phyloP scores from a whole-genome alignment of 2,113 vertebrate species.

The Lepisosteus osseus region DNA sequence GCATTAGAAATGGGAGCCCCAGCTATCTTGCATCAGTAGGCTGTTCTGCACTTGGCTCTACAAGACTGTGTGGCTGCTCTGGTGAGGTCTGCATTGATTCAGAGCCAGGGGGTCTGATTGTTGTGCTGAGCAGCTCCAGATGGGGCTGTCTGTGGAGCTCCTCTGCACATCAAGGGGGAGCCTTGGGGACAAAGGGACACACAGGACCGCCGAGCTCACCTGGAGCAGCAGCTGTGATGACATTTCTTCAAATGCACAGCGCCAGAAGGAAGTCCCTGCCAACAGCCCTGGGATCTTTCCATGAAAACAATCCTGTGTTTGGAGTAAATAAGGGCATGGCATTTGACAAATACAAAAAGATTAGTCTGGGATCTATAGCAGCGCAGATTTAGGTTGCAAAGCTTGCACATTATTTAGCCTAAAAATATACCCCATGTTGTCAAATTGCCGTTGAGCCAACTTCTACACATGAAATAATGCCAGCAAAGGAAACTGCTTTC shows the following conservation, averaged over 20 bases:
- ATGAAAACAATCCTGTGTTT: no score
- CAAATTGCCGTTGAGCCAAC: no score
- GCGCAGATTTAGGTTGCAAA: no score
- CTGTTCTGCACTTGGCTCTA: slow-evolving; percentile 9
- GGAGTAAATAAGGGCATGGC: no score
- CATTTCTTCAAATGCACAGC: background rate
- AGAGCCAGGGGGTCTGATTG: slow-evolving; percentile 53
- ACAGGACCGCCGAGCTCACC: background rate
- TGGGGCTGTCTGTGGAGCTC: slow-evolving; percentile 65
- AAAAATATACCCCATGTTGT: no score
- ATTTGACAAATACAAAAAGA: no score
- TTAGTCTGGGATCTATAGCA: no score
- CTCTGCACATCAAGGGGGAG: slow-evolving; percentile 31
- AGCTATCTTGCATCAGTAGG: background rate
- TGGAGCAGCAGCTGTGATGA: background rate
- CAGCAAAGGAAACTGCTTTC: no score
- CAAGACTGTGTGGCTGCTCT: slow-evolving; percentile 8
- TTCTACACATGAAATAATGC: no score
- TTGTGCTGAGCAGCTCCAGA: slow-evolving; percentile 72
- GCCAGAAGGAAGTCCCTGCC: background rate
- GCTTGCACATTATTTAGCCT: no score
- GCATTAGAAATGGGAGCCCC: background rate
- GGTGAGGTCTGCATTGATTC: slow-evolving; percentile 54
- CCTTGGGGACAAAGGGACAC: background rate
- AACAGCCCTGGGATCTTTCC: no score